Evolutionary conservation across 2,113 vertebrate genomes (phyloP), one percentile per base, ranked within the genome.

Genomic region (Myotis yumanensis): DNA sequence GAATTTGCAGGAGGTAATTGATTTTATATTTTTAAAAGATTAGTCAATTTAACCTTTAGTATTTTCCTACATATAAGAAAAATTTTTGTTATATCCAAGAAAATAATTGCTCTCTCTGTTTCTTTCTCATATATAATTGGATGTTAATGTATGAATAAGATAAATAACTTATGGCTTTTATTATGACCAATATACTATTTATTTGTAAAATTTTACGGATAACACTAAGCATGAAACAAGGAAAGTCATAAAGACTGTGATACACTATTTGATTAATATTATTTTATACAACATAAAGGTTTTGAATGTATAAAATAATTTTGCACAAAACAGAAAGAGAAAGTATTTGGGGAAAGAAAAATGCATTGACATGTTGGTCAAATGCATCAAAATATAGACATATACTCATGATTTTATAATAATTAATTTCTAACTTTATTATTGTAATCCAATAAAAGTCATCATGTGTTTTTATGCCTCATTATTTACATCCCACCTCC

Each of bases 361-460:
- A 86, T 94, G 30, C 10, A 75, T 64, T 71, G 90, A 73, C 35
- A n/a, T 57, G 5, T 59, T 93, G 32, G 35, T 79, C 28, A 69
- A 80, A 62, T 72, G 37, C 17, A 16, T 75, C 22, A 64, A 88
- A 94, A 51, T 92, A 86, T 46, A 32, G 3, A 20, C 52, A 66
- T 66, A 11, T 80, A 52, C 15, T 54, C 18, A 32, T 88, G 23
- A 16, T 82, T 90, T 89, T 62, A 28, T 40, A 92, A 86, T 66
- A 77, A 90, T 48, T 72, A 82, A 79, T 77, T 94, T 87, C 68
- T 68, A 95, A 66, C 23, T 25, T 64, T 32, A n/a, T 89, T 77
- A n/a, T 32, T 66, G 10, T 48, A 93, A 71, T 69, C 14, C 54
- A 72, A 28, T 57, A 72, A 89, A 93, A 86, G 11, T 57, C 20